Base-by-base conservation (phyloP, 2,797 vertebrate species). In the Danio choprae region DNA sequence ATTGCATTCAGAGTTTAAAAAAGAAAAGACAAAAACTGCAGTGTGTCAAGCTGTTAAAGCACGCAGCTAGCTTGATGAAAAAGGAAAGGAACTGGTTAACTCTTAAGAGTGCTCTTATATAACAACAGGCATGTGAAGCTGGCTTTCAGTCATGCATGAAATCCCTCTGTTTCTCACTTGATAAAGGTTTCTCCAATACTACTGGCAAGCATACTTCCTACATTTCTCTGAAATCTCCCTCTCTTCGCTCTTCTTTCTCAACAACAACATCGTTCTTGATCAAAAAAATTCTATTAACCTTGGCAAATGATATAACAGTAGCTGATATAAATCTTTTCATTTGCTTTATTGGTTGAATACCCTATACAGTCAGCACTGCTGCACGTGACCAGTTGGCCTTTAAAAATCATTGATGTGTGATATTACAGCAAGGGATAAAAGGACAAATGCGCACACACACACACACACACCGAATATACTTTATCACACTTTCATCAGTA, bases 71-170 rank as follows among this genome's bases (percentile, higher is more conserved):
- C 6, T 18, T 29, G 48, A 13, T 15, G 9, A 73, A 41, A 60
- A 43, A 68, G 22, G 69, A 20, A 65, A 53, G 38, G 29, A 74
- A 51, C 69, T 22, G 70, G 83, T 81, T 84, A 80, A 84, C 40
- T 20, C 22, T 20, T 22, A 15, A 80, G 29, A 12, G 50, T 7
- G 43, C 72, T 46, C 58, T 88, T 87, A 84, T 74, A 67, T 85
- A 88, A 86, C 63, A 68, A 69, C 58, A 69, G 68, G 63, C 80
- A 79, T 82, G 77, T 79, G 77, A 81, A 81, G 60, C 67, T 44
- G 53, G 41, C 58, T 73, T 63, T 72, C 75, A 59, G 22, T 74
- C 67, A 78, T 73, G 83, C 77, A 56, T 80, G 43, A 83, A 65
- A 63, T 68, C 76, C 48, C 77, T 55, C 43, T 59, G 29, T 40